Evolutionary conservation across 2,888 invertebrate species (phyloP), one percentile per base, ranked within the genome.

Genomic region (Stenotaenia linearis): DNA sequence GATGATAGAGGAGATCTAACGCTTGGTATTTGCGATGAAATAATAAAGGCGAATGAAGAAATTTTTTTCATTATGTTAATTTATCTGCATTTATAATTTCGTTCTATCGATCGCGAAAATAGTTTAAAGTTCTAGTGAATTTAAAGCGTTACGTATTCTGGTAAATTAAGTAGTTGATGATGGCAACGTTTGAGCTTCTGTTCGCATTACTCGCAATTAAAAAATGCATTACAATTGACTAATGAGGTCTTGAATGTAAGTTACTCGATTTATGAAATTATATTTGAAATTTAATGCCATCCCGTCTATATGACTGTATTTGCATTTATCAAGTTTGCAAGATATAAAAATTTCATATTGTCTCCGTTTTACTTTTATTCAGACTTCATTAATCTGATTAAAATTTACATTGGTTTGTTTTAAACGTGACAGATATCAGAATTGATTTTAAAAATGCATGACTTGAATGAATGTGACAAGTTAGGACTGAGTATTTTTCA

Each of bases 191-290:
- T 10, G 28, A 28, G 69, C 25, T 69, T 23, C 10, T 28, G 69
- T 69, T 69, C 25, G 10, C 69, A 69, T 69, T 69, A 69, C n/a
- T 69, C 69, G 25, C 69, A 69, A 69, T 69, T 69, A 69, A 69
- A 28, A 69, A 69, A 28, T 28, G n/a, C 69, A 69, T 69, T 28
- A 69, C 25, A n/a, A 5, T 9, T 1, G 69, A 69, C 23, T 69
- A 69, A 69, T 69, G 69, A 69, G 69, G 25, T 28, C 25, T 25
- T 10, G 28, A 69, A 28, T 23, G 69, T 69, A 69, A n/a, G n/a
- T n/a, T n/a, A n/a, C 25, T 69, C 69, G 69, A 69, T 28, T 69
- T 69, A 23, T 28, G n/a, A n/a, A 69, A 69, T 69, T 69, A 28
- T 28, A 69, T 15, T 10, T 28, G 69, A n/a, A 61, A 69, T 69